These are phyloP conservation scores for Rhynchophorus ferrugineus DNA, from an alignment of 1,140 invertebrate genomes.

Conservation along the genomic window DNA sequence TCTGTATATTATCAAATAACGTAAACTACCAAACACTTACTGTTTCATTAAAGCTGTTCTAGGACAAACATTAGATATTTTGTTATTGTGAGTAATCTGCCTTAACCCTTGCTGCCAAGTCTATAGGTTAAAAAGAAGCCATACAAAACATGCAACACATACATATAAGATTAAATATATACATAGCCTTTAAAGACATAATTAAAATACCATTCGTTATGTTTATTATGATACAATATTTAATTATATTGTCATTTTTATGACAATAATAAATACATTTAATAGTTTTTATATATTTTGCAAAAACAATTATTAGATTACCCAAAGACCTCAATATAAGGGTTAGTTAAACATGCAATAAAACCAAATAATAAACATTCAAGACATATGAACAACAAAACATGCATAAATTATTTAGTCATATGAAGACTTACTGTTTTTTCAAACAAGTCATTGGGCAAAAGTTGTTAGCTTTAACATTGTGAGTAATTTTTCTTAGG, in stretches of 20 bases:
- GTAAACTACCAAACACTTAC: slow-evolving; percentile 61
- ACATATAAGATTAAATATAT: slow-evolving; percentile 17
- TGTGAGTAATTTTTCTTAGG: slow-evolving; percentile 91
- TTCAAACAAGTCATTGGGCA: slow-evolving; percentile 97
- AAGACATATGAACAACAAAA: slow-evolving; percentile 2
- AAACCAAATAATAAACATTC: too few species aligned
- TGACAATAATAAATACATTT: too few species aligned
- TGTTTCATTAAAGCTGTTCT: slow-evolving; percentile 95
- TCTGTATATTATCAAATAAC: too few species aligned
- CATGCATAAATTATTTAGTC: slow-evolving; percentile 5
- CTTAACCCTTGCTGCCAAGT: slow-evolving; percentile 87
- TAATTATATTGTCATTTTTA: too few species aligned
- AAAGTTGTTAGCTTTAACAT: slow-evolving; percentile 97
- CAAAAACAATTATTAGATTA: too few species aligned
- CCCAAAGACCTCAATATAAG: too few species aligned
- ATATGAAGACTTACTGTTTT: slow-evolving; percentile 87
- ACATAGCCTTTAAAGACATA: background rate
- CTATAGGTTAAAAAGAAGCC: slow-evolving; percentile 52
- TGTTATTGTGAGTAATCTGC: slow-evolving; percentile 91
- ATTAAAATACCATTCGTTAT: background rate
- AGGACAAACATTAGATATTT: slow-evolving; percentile 93
- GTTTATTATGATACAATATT: too few species aligned
- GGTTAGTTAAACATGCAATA: slow-evolving; percentile 22
- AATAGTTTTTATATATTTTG: too few species aligned
- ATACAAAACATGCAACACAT: slow-evolving; percentile 36